A percentile compares a stretch with the other conserved stretches of the same genome.
phyloP scores from a whole-genome alignment of 2,797 vertebrate species.

The Cephalopachus bancanus region DNA sequence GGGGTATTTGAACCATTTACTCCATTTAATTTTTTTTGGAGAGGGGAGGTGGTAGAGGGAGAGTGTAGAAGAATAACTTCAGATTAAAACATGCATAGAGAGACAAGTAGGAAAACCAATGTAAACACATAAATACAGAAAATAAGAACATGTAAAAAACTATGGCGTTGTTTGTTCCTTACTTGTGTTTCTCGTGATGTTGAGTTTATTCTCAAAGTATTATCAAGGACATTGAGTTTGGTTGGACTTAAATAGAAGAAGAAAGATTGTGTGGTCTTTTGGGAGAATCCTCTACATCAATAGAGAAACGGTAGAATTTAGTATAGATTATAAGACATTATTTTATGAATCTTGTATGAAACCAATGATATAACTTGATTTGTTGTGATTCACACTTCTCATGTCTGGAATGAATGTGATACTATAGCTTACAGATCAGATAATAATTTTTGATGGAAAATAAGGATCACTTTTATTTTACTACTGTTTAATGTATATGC shows the following conservation, averaged over 20 bases:
- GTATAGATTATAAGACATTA: slow-evolving; percentile 5
- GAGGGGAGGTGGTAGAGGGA: neutral
- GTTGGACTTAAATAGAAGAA: neutral
- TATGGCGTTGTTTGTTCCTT: neutral
- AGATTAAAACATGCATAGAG: neutral
- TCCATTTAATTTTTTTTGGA: neutral
- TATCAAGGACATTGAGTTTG: neutral
- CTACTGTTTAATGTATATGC: neutral
- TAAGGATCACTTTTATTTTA: neutral
- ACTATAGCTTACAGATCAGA: neutral
- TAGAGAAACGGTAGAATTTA: slow-evolving; percentile 11
- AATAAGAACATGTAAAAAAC: neutral
- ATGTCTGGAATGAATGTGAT: neutral
- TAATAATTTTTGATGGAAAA: neutral
- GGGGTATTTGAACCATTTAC: slow-evolving; percentile 47
- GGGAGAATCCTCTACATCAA: neutral
- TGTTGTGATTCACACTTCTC: neutral
- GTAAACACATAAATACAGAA: slow-evolving; percentile 30
- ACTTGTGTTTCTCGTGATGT: neutral
- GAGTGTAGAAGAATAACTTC: slow-evolving; percentile 54
- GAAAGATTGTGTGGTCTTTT: neutral
- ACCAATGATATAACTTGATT: slow-evolving; percentile 8
- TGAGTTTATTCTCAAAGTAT: neutral
- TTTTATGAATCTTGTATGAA: slow-evolving; percentile 23
- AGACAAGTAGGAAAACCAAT: neutral